Evolutionary conservation across 2,797 vertebrate species (phyloP).

Genomic region (Xyrichtys novacula): DNA sequence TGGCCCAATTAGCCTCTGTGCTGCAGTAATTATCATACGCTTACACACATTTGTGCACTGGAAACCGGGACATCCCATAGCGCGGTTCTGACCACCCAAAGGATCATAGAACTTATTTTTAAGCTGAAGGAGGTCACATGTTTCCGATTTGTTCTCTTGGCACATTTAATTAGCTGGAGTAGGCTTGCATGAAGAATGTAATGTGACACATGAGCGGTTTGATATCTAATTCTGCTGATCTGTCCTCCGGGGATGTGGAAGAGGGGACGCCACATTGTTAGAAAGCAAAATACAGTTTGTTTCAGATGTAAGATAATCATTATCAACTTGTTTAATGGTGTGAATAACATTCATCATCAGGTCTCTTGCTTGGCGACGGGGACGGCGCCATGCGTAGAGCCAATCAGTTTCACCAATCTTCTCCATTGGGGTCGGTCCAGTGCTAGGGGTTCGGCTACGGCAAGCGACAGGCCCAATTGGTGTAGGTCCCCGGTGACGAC

Average conservation of each 20-base stretch:
- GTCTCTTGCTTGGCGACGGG: slow-evolving; percentile 3
- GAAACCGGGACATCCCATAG: slow-evolving; percentile 81
- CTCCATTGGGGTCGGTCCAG: too few species aligned
- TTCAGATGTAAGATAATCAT: slow-evolving; percentile 44
- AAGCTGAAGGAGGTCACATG: slow-evolving; percentile 81
- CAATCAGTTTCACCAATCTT: too few species aligned
- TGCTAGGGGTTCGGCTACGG: too few species aligned
- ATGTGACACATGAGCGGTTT: slow-evolving; percentile 76
- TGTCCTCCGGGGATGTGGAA: slow-evolving; percentile 50
- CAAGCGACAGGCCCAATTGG: too few species aligned
- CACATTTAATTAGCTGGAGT: slow-evolving; percentile 78
- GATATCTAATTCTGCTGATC: slow-evolving; percentile 70
- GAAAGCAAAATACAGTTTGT: slow-evolving; percentile 65
- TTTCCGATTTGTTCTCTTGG: slow-evolving; percentile 74
- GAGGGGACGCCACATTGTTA: slow-evolving; percentile 52
- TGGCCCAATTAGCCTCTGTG: slow-evolving; percentile 86
- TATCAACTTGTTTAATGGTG: slow-evolving; percentile 48
- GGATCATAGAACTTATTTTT: slow-evolving; percentile 84
- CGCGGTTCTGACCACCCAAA: slow-evolving; percentile 70
- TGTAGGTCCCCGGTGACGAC: too few species aligned
- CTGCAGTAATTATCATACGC: slow-evolving; percentile 79
- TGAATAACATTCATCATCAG: slow-evolving; percentile 19
- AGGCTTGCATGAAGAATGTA: slow-evolving; percentile 66
- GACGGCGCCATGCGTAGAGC: too few species aligned
- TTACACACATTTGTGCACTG: slow-evolving; percentile 43